These are phyloP conservation scores for Asobara japonica DNA, from an alignment of 1,140 invertebrate genomes.

Conservation along the genomic window DNA sequence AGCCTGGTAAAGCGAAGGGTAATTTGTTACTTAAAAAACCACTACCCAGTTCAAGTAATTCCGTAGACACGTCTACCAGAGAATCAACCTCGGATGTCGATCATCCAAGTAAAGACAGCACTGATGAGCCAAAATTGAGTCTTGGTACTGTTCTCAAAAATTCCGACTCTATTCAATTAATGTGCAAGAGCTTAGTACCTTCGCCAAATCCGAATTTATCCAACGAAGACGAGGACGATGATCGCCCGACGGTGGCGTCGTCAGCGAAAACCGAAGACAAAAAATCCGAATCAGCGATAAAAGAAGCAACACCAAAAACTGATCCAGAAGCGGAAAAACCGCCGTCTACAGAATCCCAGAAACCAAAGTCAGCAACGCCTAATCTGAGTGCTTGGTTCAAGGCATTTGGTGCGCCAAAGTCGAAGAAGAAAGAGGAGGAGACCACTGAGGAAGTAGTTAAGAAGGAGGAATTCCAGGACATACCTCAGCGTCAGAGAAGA, in stretches of 20 bases:
- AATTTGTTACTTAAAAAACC: conserved; percentile 74
- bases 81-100: conserved; percentile 38
- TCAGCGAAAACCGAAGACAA: conserved; percentile 40
- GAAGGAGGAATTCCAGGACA: conserved; percentile 37
- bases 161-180: conserved; percentile 62
- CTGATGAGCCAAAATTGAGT: conserved; percentile 80
- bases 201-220: conserved; percentile 60
- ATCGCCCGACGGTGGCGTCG: conserved; percentile 31
- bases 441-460: conserved; percentile 21
- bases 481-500: conserved; percentile 49
- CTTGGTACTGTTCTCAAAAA: conserved; percentile 81
- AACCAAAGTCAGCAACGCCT: conserved; percentile 73
- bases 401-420: conserved; percentile 85
- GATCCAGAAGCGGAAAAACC: conserved; percentile 45
- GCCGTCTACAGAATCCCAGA: conserved; percentile 57
- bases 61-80: conserved; percentile 33
- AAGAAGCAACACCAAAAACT: conserved; percentile 34
- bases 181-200: conserved; percentile 60
- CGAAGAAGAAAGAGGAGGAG: conserved; percentile 63
- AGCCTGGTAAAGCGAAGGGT: conserved; percentile 86
- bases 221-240: conserved; percentile 61
- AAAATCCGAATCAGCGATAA: conserved; percentile 28
- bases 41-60: conserved; percentile 35
- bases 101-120: conserved; percentile 51
- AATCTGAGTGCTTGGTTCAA: conserved; percentile 92